A percentile compares a stretch with the other conserved stretches of the same genome.
Evolutionary conservation across 2,888 invertebrate genomes (phyloP).

Genomic region (Drosophila mimetica): DNA sequence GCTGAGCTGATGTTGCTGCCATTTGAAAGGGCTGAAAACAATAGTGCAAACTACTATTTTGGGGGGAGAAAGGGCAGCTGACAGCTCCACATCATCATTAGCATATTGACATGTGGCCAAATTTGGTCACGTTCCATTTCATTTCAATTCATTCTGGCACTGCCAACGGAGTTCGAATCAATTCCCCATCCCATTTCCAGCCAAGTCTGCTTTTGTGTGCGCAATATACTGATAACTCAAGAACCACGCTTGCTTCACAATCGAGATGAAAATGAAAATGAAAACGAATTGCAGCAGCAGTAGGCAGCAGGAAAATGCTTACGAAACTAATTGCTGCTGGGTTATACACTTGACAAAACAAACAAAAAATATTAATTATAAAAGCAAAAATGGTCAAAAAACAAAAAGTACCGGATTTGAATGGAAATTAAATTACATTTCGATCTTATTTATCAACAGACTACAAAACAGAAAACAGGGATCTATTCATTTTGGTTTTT

Average conservation of each 20-base stretch:
- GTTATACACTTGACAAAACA: slow-evolving; percentile 4
- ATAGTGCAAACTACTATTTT: slow-evolving; percentile 12
- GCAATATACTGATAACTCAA: slow-evolving; percentile 55
- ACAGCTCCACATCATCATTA: slow-evolving; percentile 60
- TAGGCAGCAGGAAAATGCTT: slow-evolving; percentile 51
- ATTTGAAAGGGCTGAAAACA: slow-evolving; percentile 9
- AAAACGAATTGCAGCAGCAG: slow-evolving; percentile 44
- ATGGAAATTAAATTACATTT: too few relatives aligned
- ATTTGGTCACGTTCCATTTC: slow-evolving; percentile 77
- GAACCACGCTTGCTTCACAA: slow-evolving; percentile 22
- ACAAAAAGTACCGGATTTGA: too few relatives aligned
- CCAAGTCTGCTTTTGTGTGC: slow-evolving; percentile 7
- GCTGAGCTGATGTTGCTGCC: neutral
- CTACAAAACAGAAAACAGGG: too few relatives aligned
- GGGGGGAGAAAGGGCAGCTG: slow-evolving; percentile 1
- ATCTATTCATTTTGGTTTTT: too few relatives aligned
- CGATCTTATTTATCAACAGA: too few relatives aligned
- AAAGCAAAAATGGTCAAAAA: too few relatives aligned
- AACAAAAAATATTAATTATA: too few relatives aligned
- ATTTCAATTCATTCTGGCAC: slow-evolving; percentile 67
- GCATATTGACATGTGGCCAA: slow-evolving; percentile 79
- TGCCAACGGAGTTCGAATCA: slow-evolving; percentile 57
- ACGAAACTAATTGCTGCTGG: slow-evolving; percentile 64
- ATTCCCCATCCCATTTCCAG: slow-evolving; percentile 47
- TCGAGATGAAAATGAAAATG: slow-evolving; percentile 26